Evolutionary conservation across 2,113 vertebrate genomes (phyloP).

Genomic region (Osmerus eperlanus): DNA sequence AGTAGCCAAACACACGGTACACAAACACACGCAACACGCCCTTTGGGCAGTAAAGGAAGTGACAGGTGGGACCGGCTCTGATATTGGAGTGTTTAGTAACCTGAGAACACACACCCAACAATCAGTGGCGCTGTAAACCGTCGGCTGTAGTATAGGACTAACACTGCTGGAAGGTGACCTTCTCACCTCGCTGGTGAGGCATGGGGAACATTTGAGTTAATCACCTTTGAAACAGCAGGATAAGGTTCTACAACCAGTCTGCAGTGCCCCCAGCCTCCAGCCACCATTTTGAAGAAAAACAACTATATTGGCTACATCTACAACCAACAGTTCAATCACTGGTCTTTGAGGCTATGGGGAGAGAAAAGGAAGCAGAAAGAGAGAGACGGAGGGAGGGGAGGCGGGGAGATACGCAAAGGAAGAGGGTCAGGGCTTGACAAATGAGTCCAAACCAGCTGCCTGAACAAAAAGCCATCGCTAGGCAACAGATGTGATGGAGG

Average conservation of each 20-base stretch:
- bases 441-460: constrained; percentile 1
- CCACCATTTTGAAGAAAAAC: too few species aligned
- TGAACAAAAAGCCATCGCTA: constrained; percentile 35
- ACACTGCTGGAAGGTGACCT: too few species aligned
- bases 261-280: too few species aligned
- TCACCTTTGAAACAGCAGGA: too few species aligned
- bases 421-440: constrained; percentile 11
- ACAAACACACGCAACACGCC: background rate
- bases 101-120: background rate
- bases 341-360: background rate
- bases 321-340: too few species aligned
- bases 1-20: too few species aligned
- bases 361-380: background rate
- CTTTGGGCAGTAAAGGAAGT: background rate
- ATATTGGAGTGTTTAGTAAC: background rate
- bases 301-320: too few species aligned
- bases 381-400: constrained; percentile 1
- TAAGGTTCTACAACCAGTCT: too few species aligned
- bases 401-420: background rate
- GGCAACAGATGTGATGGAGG: constrained; percentile 36
- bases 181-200: too few species aligned
- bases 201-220: too few species aligned
- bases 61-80: background rate
- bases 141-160: background rate
- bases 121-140: background rate